phyloP scores from a whole-genome alignment of 2,113 vertebrate genomes.

The Perognathus longimembris region DNA sequence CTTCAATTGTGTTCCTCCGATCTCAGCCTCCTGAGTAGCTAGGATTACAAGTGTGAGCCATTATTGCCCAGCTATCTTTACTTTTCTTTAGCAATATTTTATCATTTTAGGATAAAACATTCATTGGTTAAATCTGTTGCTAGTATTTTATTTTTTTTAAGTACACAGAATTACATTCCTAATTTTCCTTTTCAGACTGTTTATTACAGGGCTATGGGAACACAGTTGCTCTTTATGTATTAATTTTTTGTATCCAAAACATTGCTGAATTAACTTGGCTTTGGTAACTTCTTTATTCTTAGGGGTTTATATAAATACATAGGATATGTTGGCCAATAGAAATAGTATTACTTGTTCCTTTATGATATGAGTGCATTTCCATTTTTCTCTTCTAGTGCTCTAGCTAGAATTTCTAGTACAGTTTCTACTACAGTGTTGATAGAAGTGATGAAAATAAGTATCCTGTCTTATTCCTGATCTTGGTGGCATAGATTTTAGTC shows the following conservation, averaged over 20 bases:
- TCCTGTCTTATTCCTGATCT: neutral
- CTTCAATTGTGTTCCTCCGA: too few species aligned
- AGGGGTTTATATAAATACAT: neutral
- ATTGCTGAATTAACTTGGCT: slow-evolving; percentile 20
- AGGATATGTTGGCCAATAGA: neutral
- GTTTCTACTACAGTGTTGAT: too few species aligned
- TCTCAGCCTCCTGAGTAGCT: too few species aligned
- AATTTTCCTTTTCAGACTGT: neutral
- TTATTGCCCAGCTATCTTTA: too few species aligned
- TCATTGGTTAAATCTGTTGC: slow-evolving; percentile 12
- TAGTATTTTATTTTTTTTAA: slow-evolving; percentile 24
- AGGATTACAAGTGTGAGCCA: too few species aligned
- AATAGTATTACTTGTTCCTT: slow-evolving; percentile 34
- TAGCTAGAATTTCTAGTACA: neutral
- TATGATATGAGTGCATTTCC: neutral
- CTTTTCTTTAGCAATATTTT: neutral
- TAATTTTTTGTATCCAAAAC: too few species aligned
- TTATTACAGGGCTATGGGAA: neutral
- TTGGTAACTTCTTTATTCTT: neutral
- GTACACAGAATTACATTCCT: neutral
- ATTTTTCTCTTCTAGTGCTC: neutral
- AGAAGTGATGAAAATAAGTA: neutral
- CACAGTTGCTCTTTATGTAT: neutral
- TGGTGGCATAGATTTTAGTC: neutral
- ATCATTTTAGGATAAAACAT: neutral